Conservation (phyloP, 2,113 vertebrate species). For the Agapornis roseicollis region DNA sequence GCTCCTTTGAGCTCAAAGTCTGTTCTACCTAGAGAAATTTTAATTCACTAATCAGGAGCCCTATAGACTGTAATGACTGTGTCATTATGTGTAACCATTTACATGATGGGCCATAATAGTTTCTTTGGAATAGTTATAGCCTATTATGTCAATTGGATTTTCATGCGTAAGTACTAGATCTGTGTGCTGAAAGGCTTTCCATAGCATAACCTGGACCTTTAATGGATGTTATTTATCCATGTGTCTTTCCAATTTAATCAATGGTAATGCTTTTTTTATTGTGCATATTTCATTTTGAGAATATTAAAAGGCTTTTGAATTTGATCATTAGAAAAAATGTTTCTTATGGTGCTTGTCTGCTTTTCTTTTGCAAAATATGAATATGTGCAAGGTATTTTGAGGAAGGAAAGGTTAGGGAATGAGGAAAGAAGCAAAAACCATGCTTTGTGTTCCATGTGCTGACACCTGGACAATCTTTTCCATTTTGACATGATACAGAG, state of each 20-base stretch:
- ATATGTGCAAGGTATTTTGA: not conserved
- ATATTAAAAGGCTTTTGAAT: not conserved
- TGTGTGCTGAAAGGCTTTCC: not conserved
- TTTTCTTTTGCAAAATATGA: not conserved
- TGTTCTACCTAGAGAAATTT: conserved; percentile 12
- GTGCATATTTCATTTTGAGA: not conserved
- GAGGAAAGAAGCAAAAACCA: not conserved
- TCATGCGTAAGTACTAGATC: not conserved
- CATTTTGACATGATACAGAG: not conserved
- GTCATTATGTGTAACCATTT: not conserved
- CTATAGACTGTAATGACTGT: not conserved
- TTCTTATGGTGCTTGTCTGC: not conserved
- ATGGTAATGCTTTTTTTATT: not conserved
- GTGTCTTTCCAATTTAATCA: not conserved
- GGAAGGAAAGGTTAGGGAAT: not conserved
- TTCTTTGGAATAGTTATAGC: not conserved
- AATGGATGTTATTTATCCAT: not conserved
- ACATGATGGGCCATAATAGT: not conserved
- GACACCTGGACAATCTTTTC: not conserved
- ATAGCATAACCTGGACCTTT: not conserved
- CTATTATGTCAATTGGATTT: conserved; percentile 13
- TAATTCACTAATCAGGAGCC: conserved; percentile 16
- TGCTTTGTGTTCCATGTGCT: no score
- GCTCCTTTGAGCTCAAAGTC: conserved; percentile 24
- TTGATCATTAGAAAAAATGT: not conserved